Base-by-base conservation (phyloP, 2,888 invertebrate species). In the Amaurobius ferox region DNA sequence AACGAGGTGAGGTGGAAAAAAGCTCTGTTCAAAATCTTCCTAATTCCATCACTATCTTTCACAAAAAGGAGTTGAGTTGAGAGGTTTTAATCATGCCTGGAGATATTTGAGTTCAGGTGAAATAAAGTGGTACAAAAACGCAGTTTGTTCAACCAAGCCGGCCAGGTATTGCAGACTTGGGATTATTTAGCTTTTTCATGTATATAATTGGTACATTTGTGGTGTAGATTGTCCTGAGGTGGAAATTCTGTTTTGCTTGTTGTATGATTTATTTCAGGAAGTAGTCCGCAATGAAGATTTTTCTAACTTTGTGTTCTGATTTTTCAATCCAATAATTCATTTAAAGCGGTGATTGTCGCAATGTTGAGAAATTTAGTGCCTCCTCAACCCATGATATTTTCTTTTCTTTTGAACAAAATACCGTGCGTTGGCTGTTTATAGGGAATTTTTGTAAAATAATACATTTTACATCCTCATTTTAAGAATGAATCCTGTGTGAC, bases 1-100 rank as follows among this genome's bases (percentile, higher is more conserved):
- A 55, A 55, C 23, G 55, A 23, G 23, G 23, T 5, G 19, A 16
- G 16, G 16, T 1, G 23, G 55, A 23, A 55, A 55, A 55, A 55
- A 55, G 23, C 19, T 1, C 55, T 23, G 44, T 16, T 55, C 23
- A 23, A 3, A 23, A 23, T 55, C 55, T 23, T 19, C 55, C 23
- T 55, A 19, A 19, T 55, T 55, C 55, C 23, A 23, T 55, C 55
- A 55, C 55, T 55, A 23, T 16, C 55, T 23, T 23, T 5, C 23
- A 16, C 23, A 55, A 55, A 55, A 55, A 55, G 55, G 55, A 55
- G 55, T 23, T 23, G 23, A 55, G 55, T 55, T 23, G 55, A 71
- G 71, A 71, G 26, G 39, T 81, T 81, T 74, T 81, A 81, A 81
- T 81, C 81, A 62, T n/a, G 61, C 81, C 81, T 39, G 11, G 2